Base-by-base conservation (phyloP, 1,140 invertebrate genomes). In the Pantala flavescens region DNA sequence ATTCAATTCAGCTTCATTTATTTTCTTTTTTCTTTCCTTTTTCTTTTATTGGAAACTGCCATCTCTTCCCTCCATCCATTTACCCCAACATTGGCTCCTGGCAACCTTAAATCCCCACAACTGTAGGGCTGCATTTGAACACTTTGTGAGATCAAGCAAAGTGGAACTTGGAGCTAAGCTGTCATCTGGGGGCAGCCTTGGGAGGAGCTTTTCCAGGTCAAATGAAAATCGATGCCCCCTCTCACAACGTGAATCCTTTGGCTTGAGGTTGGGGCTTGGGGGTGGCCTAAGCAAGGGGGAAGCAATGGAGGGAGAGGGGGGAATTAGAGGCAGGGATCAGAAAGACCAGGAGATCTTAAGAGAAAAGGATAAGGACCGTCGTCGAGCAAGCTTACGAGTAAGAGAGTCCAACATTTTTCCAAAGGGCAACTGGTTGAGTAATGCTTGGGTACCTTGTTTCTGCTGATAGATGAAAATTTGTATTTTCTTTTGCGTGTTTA, bases 71-170 rank as follows among this genome's bases (percentile, higher is more conserved):
- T 63, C 49, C 49, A 16, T 21, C 49, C 49, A 63, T 3, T 63
- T 21, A 3, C 49, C 49, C 49, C 49, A 63, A 63, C 49, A 19
- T 21, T 63, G 49, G 49, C 49, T 63, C 49, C 49, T 63, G 49
- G 49, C 49, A 63, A 63, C 49, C 49, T 80, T 77, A 81, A 78
- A 82, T 81, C 82, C 79, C 81, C 81, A 80, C 85, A 19, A 7
- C 49, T 63, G 49, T 63, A 89, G 88, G 87, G 86, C 85, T 83
- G 86, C 87, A 84, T 85, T 87, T 82, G 86, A 87, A 81, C 86
- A 87, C 81, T 86, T 85, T 82, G 85, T 86, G 73, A 84, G 86
- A 77, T 84, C 85, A 78, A 84, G 84, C 78, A 83, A 78, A 70
- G 76, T 78, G 71, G 80, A 82, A 74, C 77, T 85, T 75, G 81